Base-by-base conservation (phyloP, 35 echinoderm and acorn worm species). In the Strongylocentrotus purpuratus region DNA sequence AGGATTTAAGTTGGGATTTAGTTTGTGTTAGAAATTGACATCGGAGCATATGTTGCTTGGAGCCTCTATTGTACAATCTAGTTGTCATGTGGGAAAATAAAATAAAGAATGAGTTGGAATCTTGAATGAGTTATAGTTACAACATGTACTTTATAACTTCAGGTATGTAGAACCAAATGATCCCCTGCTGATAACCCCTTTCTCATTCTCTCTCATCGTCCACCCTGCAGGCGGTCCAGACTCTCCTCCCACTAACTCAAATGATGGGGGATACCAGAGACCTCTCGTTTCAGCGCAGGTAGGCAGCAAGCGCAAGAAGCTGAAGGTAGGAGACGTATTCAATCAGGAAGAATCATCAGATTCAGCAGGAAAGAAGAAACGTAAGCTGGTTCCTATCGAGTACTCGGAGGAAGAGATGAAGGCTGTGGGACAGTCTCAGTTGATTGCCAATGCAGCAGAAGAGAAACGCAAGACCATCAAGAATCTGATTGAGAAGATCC, bases 341-440 rank as follows among this genome's bases (percentile, higher is more conserved):
- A 99, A 97, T 65, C 96, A 97, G 94, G 97, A 99, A 85, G 97
- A 99, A n/a, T 96, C 97, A 33, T 55, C 95, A 7, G 98, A 99
- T 88, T 8, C 33, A 0, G 55, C 60, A 22, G 94, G 94, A 9
- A 94, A 95, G 35, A 99, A 99, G 95, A 97, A 92, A 92, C 95
- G 98, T 15, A 99, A 97, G 86, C 94, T 99, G 48, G 95, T 99
- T 31, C 98, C 98, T 33, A 97, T 99, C 20, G 98, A 99, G 32
- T 99, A 99, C 96, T 98, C 98, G 25, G 97, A 99, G 92, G 98
- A 99, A 46, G 98, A 99, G 94, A 99, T 97, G 95, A 97, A 97
- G 92, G 98, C 98, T 5, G 98, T 99, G 31, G 94, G 93, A 47
- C 95, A 95, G 52, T 90, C 97, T 17, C 88, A 95, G 94, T 45